Evolutionary conservation across 2,888 invertebrate species (phyloP).

Genomic region (Microplitis deprimator): DNA sequence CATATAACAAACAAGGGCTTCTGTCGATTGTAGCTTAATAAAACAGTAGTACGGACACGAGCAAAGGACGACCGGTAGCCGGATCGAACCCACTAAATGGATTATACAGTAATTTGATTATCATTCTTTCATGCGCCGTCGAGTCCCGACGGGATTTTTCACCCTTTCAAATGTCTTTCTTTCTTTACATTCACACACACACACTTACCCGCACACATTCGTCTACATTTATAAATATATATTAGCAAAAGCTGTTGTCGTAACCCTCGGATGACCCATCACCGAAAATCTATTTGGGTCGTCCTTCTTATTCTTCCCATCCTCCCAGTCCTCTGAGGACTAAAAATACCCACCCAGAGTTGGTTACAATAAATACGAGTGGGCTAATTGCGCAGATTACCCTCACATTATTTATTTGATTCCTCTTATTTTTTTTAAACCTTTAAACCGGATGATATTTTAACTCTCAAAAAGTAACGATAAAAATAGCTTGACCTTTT

Average conservation of each 20-base stretch:
- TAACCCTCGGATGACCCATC: constrained; percentile 24
- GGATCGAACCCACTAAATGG: constrained; percentile 62
- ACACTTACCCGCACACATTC: neutral
- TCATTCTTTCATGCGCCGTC: constrained; percentile 59
- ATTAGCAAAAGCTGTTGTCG: neutral
- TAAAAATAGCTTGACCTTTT: constrained; percentile 14
- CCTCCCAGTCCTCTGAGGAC: neutral
- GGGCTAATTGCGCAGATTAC: constrained; percentile 17
- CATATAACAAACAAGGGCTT: constrained; percentile 26
- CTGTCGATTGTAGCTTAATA: constrained; percentile 61
- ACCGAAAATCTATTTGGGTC: constrained; percentile 15
- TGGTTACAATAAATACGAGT: constrained; percentile 19
- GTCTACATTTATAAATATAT: neutral
- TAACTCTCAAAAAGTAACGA: constrained; percentile 7
- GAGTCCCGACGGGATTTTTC: constrained; percentile 59
- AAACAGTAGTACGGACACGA: constrained; percentile 50
- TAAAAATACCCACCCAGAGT: constrained; percentile 10
- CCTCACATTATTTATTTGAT: neutral
- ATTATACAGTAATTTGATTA: constrained; percentile 66
- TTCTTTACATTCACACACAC: neutral
- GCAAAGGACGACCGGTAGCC: constrained; percentile 21
- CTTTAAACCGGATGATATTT: neutral
- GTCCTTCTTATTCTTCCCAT: neutral
- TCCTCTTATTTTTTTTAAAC: neutral
- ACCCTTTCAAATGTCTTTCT: constrained; percentile 27